Conservation (phyloP, 2,888 invertebrate genomes). For the Temnothorax ravouxi region DNA sequence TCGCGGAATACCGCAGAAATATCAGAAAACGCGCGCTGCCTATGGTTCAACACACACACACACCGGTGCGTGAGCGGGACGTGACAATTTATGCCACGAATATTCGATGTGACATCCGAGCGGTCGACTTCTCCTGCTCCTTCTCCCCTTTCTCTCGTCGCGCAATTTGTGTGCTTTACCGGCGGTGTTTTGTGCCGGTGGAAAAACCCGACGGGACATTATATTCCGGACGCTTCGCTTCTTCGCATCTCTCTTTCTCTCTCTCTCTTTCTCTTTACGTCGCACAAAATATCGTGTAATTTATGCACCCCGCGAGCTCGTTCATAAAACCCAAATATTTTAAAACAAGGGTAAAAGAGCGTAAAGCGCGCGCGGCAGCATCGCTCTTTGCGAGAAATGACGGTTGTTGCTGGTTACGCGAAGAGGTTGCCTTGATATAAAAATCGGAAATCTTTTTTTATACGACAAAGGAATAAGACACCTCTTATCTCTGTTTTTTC, state of each 20-base stretch:
- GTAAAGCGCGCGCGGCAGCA: conserved; percentile 61
- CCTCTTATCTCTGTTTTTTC: conserved; percentile 46
- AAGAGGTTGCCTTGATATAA: conserved; percentile 50
- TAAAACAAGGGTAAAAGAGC: conserved; percentile 81
- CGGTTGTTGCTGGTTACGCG: conserved; percentile 36
- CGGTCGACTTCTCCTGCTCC: conserved; percentile 34
- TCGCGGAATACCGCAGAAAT: conserved; percentile 25
- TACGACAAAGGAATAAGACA: conserved; percentile 60
- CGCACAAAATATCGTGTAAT: conserved; percentile 75
- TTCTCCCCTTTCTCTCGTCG: conserved; percentile 41
- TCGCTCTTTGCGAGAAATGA: conserved; percentile 38
- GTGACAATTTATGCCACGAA: conserved; percentile 64
- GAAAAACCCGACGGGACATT: conserved; percentile 73
- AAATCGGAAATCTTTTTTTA: conserved; percentile 62
- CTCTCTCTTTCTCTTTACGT: conserved; percentile 18
- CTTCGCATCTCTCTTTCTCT: conserved; percentile 54
- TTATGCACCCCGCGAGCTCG: conserved; percentile 82
- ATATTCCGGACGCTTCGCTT: conserved; percentile 67
- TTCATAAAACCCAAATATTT: conserved; percentile 83
- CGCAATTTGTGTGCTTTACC: conserved; percentile 74
- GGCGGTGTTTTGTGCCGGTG: conserved; percentile 64
- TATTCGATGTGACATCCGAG: conserved; percentile 70
- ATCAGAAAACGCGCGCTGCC: conserved; percentile 17
- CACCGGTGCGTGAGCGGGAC: conserved; percentile 16
- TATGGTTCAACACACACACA: conserved; percentile 4